These are phyloP conservation scores for Oophaga pumilio DNA, from an alignment of 2,113 vertebrate genomes.

Conservation along the genomic window DNA sequence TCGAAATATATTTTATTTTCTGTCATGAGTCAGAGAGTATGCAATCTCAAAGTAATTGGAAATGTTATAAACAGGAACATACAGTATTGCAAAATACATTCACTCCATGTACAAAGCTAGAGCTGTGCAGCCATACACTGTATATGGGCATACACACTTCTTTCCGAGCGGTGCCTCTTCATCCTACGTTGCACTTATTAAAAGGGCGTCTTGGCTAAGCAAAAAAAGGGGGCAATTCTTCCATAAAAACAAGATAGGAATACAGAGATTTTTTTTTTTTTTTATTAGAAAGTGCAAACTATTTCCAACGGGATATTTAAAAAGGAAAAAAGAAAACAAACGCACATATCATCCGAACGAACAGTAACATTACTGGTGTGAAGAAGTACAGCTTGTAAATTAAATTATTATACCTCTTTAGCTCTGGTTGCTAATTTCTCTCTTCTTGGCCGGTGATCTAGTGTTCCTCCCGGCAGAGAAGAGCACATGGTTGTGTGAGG, in stretches of 20 bases:
- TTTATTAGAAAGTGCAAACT: conserved; percentile 42
- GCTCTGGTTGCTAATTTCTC: not conserved
- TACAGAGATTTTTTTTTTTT: conserved; percentile 24
- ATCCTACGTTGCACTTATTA: conserved; percentile 5
- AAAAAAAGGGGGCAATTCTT: not conserved
- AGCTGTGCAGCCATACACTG: conserved; percentile 36
- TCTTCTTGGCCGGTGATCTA: not conserved
- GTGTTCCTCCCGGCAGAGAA: not conserved
- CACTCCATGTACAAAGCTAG: conserved; percentile 52
- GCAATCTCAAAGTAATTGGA: conserved; percentile 36
- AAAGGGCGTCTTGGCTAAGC: not conserved
- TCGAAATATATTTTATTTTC: conserved; percentile 54
- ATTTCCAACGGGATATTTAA: conserved; percentile 16
- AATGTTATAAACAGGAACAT: conserved; percentile 52
- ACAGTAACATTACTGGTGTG: conserved; percentile 12
- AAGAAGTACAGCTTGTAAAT: not conserved
- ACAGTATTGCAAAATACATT: conserved; percentile 57
- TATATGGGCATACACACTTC: not conserved
- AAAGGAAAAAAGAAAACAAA: not conserved
- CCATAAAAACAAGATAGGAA: conserved; percentile 42
- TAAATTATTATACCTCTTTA: not conserved
- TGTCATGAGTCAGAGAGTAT: conserved; percentile 43
- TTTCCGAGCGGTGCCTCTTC: conserved; percentile 1
- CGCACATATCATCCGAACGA: conserved; percentile 8
- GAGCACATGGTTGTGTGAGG: not conserved